Conservation (phyloP, 2,113 vertebrate species). For the Piaya cayana region DNA sequence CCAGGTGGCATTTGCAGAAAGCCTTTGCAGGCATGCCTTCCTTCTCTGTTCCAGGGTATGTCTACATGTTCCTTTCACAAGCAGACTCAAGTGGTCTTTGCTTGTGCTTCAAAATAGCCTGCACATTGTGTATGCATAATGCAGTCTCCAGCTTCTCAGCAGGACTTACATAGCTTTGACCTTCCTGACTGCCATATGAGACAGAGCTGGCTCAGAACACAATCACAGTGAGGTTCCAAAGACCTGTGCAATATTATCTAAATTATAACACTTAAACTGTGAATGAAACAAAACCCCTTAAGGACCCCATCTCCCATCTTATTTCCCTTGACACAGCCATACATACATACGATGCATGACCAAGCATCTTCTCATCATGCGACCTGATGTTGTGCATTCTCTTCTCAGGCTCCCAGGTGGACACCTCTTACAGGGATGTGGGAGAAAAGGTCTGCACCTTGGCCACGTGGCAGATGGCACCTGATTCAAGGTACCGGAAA, state of each 20-base stretch:
- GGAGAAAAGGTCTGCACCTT: background rate
- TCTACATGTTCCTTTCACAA: background rate
- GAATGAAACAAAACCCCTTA: background rate
- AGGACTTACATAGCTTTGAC: background rate
- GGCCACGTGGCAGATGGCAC: background rate
- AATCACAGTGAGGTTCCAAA: background rate
- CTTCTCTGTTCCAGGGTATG: background rate
- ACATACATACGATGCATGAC: background rate
- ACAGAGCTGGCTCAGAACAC: background rate
- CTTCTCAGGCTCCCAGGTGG: background rate
- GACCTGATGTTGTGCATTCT: fast-evolving
- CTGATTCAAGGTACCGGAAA: background rate
- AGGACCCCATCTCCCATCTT: background rate
- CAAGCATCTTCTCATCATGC: background rate
- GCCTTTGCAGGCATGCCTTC: background rate
- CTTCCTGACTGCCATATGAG: background rate
- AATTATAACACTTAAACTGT: background rate
- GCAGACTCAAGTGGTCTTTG: background rate
- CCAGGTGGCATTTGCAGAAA: background rate
- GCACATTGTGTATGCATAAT: fast-evolving
- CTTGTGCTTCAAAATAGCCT: background rate
- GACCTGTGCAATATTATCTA: background rate
- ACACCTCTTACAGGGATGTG: fast-evolving
- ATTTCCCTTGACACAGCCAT: background rate
- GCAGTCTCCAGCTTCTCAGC: background rate